A percentile compares a stretch with the other conserved stretches of the same genome.
Conservation (phyloP, 2,113 vertebrate species). For the Tylochromis polylepis region DNA sequence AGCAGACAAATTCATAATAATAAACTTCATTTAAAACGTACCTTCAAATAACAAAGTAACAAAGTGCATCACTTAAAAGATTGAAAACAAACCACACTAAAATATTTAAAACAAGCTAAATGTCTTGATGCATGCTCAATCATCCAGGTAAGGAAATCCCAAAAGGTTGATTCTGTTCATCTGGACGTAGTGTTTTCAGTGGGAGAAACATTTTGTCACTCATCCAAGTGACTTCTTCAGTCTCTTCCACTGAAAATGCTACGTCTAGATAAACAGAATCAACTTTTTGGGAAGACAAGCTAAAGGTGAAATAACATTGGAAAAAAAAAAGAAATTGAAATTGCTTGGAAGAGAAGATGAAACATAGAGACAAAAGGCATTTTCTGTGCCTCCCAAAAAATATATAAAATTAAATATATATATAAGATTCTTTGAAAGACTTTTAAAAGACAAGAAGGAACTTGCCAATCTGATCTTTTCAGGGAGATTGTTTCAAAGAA, state of each 20-base stretch:
- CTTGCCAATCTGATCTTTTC: no score
- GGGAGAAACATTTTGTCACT: neutral
- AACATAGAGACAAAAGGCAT: no score
- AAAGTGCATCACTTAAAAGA: rapidly evolving
- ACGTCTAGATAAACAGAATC: rapidly evolving
- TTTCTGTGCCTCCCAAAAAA: no score
- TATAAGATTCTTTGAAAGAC: no score
- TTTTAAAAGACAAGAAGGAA: no score
- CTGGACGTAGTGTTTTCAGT: neutral
- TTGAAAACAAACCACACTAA: neutral
- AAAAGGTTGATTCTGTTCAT: neutral
- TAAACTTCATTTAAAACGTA: neutral
- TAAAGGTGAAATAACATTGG: neutral
- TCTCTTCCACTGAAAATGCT: neutral
- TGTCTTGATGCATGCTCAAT: neutral
- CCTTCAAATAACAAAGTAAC: neutral
- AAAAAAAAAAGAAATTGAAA: rapidly evolving
- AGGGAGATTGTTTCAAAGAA: no score
- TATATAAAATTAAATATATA: no score
- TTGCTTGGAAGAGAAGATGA: neutral
- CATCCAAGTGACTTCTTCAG: neutral
- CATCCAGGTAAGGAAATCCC: neutral
- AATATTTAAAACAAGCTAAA: neutral
- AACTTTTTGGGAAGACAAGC: neutral
- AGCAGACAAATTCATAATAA: neutral